Percentiles rank a stretch among this genome's conserved stretches.
Conservation (phyloP, 2,113 vertebrate genomes). For the Podilymbus podiceps region DNA sequence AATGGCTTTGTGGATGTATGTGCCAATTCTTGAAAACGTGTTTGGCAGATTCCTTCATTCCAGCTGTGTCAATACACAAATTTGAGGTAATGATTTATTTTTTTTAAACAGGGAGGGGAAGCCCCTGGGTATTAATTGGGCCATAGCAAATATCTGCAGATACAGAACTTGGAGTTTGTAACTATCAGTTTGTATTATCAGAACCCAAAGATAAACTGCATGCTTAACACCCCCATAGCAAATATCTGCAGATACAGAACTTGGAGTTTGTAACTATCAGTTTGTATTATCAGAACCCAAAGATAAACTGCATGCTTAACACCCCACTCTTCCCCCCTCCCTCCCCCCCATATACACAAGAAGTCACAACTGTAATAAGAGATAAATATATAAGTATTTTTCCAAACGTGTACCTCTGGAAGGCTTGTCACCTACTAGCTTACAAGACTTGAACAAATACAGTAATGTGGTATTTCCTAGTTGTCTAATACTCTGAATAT, state of each 20-base stretch:
- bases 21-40: conserved; percentile 38
- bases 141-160: conserved; percentile 28
- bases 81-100: not conserved
- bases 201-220: not conserved
- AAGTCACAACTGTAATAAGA: not conserved
- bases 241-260: conserved; percentile 32
- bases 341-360: not conserved
- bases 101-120: conserved; percentile 29
- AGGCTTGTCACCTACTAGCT: not conserved
- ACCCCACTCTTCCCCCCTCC: not conserved
- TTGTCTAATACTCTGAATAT: not conserved
- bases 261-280: not conserved
- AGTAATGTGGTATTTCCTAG: conserved; percentile 27
- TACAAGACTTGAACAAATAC: not conserved
- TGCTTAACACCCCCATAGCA: not conserved
- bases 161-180: not conserved
- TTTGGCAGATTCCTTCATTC: conserved; percentile 36
- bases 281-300: not conserved
- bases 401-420: not conserved
- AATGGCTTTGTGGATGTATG: not conserved
- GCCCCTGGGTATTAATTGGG: not conserved
- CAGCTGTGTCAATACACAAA: conserved; percentile 61
- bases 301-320: not conserved
- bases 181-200: not conserved
- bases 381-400: not conserved